Evolutionary conservation across 2,888 invertebrate genomes (phyloP), one percentile per base, ranked within the genome.

Genomic region (Cephonodes hylas): DNA sequence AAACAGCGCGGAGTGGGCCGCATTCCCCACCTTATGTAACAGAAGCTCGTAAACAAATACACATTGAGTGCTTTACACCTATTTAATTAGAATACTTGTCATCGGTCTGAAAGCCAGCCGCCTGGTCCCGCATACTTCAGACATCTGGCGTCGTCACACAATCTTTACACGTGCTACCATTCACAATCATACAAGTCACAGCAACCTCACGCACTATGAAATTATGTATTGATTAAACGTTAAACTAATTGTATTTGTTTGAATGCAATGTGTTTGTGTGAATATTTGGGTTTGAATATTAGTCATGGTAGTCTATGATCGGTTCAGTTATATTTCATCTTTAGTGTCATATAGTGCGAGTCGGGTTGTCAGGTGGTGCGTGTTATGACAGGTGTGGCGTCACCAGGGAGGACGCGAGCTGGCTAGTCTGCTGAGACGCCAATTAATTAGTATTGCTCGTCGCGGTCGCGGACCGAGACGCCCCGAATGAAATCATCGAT

Each of bases 31-130:
- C 77, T 80, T 80, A 89, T 86, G 85, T 85, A 89, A 89, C 81
- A 63, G 72, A 73, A 80, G 75, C 81, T 84, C 85, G 85, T 91
- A 91, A 89, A 89, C 89, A 89, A 83, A 78, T 77, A 77, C 75
- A 73, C 71, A 75, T 74, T 45, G 46, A 46, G 34, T 34, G 59
- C 45, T 31, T 46, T 59, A 59, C 44, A 44, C 44, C 27, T 27
- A 44, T 44, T 53, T 44, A 44, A 59, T 59, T 44, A 27, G 44
- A 44, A 42, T 59, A 42, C 44, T 44, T 59, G 58, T 59, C 58
- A 42, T 44, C 58, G 18, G 53, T 27, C 53, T 27, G 27, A 8
- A 3, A 27, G 53, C 27, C 31, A 31, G 18, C 31, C 10, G 27
- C 7, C 27, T 31, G 23, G 53, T 15, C 53, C 25, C 15, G 53